These are phyloP conservation scores for Enhydra lutris DNA, from an alignment of 2,113 vertebrate genomes.

Conservation along the genomic window DNA sequence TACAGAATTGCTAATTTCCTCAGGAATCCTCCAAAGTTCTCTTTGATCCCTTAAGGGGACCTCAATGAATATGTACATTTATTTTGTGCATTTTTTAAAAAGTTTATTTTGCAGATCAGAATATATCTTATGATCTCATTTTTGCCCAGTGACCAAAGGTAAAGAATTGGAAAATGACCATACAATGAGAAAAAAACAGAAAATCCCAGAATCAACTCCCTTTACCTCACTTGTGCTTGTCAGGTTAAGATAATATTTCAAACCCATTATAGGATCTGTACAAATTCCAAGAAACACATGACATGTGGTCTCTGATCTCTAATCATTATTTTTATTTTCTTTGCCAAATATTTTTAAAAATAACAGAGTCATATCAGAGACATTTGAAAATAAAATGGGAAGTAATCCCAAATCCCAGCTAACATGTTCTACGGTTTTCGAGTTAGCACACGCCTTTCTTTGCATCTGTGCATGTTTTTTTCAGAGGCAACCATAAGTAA, in stretches of 20 bases:
- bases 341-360: not conserved
- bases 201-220: too few relatives aligned
- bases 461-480: not conserved
- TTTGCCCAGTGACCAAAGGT: not conserved
- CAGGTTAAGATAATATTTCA: not conserved
- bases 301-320: not conserved
- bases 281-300: not conserved
- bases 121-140: not conserved
- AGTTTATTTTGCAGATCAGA: not conserved
- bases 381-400: not conserved
- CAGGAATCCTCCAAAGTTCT: not conserved
- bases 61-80: not conserved
- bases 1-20: not conserved
- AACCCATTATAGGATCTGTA: not conserved
- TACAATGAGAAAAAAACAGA: not conserved
- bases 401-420: not conserved
- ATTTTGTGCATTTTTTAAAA: not conserved
- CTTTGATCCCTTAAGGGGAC: not conserved
- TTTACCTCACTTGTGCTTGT: not conserved
- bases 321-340: not conserved
- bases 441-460: not conserved
- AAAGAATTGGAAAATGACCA: not conserved
- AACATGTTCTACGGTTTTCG: not conserved
- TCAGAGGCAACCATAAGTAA: not conserved
- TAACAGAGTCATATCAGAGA: not conserved